These are phyloP conservation scores for Entomobrya proxima DNA, from an alignment of 2,888 invertebrate genomes.

Conservation along the genomic window DNA sequence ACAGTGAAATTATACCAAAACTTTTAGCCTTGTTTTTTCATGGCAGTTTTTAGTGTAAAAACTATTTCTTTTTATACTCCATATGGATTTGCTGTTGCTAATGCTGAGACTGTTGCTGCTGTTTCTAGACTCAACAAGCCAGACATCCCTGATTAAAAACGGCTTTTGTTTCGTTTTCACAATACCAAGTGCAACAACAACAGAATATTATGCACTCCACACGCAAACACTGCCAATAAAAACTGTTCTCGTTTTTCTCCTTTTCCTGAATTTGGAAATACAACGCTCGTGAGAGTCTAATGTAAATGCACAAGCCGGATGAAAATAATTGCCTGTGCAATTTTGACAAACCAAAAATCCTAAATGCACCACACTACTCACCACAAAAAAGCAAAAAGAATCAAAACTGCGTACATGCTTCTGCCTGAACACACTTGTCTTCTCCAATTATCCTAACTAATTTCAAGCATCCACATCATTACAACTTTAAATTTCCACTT, in stretches of 20 bases:
- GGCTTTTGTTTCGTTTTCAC: slow-evolving; percentile 38
- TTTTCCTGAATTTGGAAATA: slow-evolving; percentile 6
- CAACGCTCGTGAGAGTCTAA: slow-evolving; percentile 8
- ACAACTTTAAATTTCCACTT: background rate
- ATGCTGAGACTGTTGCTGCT: background rate
- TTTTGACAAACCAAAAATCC: background rate
- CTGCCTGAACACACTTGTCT: slow-evolving; percentile 37
- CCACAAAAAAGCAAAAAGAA: slow-evolving; percentile 19
- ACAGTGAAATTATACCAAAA: background rate
- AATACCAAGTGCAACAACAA: background rate
- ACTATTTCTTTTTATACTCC: background rate
- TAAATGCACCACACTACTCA: background rate
- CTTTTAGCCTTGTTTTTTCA: background rate
- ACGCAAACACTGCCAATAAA: background rate
- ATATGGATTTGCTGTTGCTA: background rate
- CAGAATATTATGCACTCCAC: background rate
- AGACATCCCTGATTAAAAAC: slow-evolving; percentile 48
- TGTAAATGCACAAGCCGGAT: slow-evolving; percentile 19
- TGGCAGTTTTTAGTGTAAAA: slow-evolving; percentile 13
- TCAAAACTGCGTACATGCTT: slow-evolving; percentile 5
- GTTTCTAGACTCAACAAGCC: background rate
- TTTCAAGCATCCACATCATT: background rate
- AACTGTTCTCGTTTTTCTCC: background rate
- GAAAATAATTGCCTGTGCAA: slow-evolving; percentile 34
- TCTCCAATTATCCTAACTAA: slow-evolving; percentile 49